Evolutionary conservation across 1,140 invertebrate genomes (phyloP).

Genomic region (Pseudomyrmex flavicornis): DNA sequence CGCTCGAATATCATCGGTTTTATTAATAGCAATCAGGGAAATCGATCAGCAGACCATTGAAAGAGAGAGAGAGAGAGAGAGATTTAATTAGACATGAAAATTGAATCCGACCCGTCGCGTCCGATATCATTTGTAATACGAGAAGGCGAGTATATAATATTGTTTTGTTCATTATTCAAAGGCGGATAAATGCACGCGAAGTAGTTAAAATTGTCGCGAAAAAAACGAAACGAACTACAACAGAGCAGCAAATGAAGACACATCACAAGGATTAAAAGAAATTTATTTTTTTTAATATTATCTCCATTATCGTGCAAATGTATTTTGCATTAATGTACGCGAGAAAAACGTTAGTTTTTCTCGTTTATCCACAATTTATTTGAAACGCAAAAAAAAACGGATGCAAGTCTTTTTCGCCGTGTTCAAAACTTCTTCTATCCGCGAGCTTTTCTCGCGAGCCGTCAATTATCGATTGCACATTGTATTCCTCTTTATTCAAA

Average conservation of each 20-base stretch:
- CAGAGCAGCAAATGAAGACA: background rate
- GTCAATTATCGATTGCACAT: slow-evolving; percentile 32
- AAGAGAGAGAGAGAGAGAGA: background rate
- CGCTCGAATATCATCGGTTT: background rate
- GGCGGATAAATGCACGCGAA: background rate
- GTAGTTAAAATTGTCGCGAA: background rate
- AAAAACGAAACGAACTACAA: background rate
- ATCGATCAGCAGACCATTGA: slow-evolving; percentile 19
- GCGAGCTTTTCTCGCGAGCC: slow-evolving; percentile 8
- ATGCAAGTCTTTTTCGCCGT: background rate
- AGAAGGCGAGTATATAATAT: slow-evolving; percentile 7
- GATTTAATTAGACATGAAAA: slow-evolving; percentile 36
- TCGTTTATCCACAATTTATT: too few relatives aligned
- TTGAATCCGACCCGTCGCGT: slow-evolving; percentile 15
- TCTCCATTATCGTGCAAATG: too few relatives aligned
- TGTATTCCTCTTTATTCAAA: slow-evolving; percentile 31
- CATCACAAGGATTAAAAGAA: background rate
- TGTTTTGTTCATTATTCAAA: slow-evolving; percentile 15
- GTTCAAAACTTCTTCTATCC: background rate
- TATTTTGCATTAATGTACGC: too few relatives aligned
- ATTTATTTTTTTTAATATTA: background rate
- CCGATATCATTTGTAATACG: slow-evolving; percentile 13
- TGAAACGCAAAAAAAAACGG: background rate
- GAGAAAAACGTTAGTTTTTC: too few relatives aligned
- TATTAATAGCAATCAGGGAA: background rate